These are phyloP conservation scores for Lagria hirta DNA, from an alignment of 2,888 invertebrate genomes.

Conservation along the genomic window DNA sequence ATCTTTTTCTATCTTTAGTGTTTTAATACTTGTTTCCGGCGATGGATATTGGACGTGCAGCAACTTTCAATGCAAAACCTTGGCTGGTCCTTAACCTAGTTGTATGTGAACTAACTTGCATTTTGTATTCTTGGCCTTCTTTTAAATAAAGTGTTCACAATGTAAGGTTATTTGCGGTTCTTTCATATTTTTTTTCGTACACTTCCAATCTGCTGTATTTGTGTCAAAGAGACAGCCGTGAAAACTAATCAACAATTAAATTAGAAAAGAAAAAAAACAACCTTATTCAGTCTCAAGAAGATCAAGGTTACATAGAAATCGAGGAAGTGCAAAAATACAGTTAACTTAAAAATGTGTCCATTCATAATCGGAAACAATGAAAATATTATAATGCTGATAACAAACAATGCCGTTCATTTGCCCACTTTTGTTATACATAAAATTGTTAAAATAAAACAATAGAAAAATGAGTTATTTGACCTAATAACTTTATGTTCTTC, in stretches of 20 bases:
- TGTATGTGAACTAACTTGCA: constrained; percentile 52
- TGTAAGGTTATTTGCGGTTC: constrained; percentile 35
- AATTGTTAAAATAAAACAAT: no score
- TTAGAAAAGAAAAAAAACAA: not conserved
- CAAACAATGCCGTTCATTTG: constrained; percentile 18
- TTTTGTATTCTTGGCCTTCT: constrained; percentile 53
- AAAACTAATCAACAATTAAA: constrained; percentile 3
- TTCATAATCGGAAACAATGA: no score
- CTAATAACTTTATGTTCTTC: constrained; percentile 8
- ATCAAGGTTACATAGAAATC: constrained; percentile 17
- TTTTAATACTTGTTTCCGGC: constrained; percentile 31
- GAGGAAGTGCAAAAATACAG: no score
- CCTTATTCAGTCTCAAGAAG: constrained; percentile 12
- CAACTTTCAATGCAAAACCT: constrained; percentile 48
- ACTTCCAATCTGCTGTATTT: constrained; percentile 14
- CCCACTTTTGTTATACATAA: no score
- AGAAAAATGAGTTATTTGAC: constrained; percentile 13
- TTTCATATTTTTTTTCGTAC: constrained; percentile 18
- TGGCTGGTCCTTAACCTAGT: constrained; percentile 53
- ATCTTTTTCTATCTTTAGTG: constrained; percentile 37
- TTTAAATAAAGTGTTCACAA: constrained; percentile 37
- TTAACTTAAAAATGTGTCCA: no score
- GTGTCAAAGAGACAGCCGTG: constrained; percentile 23
- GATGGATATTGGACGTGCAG: constrained; percentile 40
- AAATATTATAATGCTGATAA: constrained; percentile 21